Evolutionary conservation across 2,888 invertebrate species (phyloP), one percentile per base, ranked within the genome.

Genomic region (Ferrisia virgata): DNA sequence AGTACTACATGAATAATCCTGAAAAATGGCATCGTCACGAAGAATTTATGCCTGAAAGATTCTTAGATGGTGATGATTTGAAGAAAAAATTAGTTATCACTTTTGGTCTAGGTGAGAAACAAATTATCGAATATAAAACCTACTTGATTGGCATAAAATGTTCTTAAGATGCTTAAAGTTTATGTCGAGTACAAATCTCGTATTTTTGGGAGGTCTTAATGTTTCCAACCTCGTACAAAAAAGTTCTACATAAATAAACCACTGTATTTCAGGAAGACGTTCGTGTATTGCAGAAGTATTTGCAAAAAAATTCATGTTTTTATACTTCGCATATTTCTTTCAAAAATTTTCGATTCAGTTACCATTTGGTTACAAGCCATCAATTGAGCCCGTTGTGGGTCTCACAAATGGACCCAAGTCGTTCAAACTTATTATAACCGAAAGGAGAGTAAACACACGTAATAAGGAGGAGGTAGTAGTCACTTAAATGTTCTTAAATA

Each of bases 251-350:
- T n/a, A n/a, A n/a, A n/a, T n/a, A n/a, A n/a, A n/a, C n/a, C n/a
- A n/a, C n/a, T 47, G 18, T 28, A 22, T 43, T 33, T 28, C 53
- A 80, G 80, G 80, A 8, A 80, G 31, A 80, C 47, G 80, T 28
- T 43, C 80, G 6, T 80, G 80, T n/a, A 33, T 80, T 9, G 80
- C 53, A n/a, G 80, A 53, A 80, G 31, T 80, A 6, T 15, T 80
- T 1, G 25, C 8, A 18, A 80, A 31, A 53, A 80, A 80, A 5
- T 47, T 28, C 9, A 47, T 80, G 47, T 80, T 53, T 31, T 31
- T 80, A 40, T 80, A 47, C 18, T 9, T 80, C 9, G 31, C 80
- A 9, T 31, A 80, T 33, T 80, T 80, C 53, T 80, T 80, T 25
- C 80, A 80, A 80, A 53, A 15, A 33, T 80, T 43, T 33, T 28